phyloP scores from a whole-genome alignment of 2,113 vertebrate species.

The Egretta garzetta region DNA sequence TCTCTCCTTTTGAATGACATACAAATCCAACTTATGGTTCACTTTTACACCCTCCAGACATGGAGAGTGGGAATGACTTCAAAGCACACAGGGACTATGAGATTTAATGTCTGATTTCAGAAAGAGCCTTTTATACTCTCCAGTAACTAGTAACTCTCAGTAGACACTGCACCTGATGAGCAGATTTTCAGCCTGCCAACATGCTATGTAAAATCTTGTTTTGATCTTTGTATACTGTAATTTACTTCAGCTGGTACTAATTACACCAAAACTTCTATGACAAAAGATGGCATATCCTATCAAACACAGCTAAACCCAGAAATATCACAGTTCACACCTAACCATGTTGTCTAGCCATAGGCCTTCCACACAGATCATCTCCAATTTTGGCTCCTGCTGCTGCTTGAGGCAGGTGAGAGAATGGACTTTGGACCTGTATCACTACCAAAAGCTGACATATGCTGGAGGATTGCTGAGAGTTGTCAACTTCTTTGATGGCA shows the following conservation, averaged over 20 bases:
- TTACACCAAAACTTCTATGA: not conserved
- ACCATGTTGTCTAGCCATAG: not conserved
- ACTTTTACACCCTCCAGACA: not conserved
- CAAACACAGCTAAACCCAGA: not conserved
- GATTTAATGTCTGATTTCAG: slow-evolving; percentile 2
- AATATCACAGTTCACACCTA: not conserved
- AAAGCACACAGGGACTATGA: not conserved
- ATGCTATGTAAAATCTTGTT: not conserved
- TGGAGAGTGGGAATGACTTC: not conserved
- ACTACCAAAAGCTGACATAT: slow-evolving; percentile 41
- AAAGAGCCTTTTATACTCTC: not conserved
- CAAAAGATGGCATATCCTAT: not conserved
- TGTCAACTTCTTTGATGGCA: slow-evolving; percentile 47
- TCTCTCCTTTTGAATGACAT: not conserved
- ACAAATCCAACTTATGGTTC: not conserved
- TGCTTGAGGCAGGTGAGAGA: slow-evolving; percentile 12
- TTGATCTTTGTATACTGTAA: slow-evolving; percentile 7
- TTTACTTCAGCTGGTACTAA: slow-evolving; percentile 37
- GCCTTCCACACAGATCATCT: not conserved
- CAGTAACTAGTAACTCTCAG: not conserved
- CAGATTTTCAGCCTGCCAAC: slow-evolving; percentile 16
- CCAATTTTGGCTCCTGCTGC: not conserved
- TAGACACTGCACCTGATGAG: slow-evolving; percentile 12
- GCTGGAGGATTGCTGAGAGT: slow-evolving; percentile 37
- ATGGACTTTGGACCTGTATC: slow-evolving; percentile 5